phyloP scores from a whole-genome alignment of 2,797 vertebrate species.

The Typhlichthys eigenmanni region DNA sequence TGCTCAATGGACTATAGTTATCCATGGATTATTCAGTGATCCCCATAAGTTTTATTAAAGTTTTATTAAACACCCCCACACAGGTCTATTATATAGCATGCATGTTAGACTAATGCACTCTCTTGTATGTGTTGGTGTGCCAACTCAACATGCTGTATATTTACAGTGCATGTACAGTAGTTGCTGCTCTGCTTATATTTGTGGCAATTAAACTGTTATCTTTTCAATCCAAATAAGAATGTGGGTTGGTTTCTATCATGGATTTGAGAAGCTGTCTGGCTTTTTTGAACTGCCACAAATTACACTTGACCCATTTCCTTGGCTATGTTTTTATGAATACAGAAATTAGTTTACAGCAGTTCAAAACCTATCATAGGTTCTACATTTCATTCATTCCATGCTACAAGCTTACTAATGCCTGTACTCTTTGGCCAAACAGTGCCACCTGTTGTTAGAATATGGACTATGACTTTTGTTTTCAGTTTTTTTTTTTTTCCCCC shows the following conservation, averaged over 20 bases:
- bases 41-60: too few relatives aligned
- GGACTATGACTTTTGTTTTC: background rate
- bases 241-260: too few relatives aligned
- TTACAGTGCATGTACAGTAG: background rate
- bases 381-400: conserved; percentile 15
- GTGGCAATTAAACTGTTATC: too few relatives aligned
- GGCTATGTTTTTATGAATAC: background rate
- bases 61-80: background rate
- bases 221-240: too few relatives aligned
- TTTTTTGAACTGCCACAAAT: background rate
- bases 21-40: too few relatives aligned
- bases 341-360: too few relatives aligned
- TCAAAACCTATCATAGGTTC: background rate
- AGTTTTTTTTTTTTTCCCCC: background rate
- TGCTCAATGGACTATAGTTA: too few relatives aligned
- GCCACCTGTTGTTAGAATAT: conserved; percentile 52
- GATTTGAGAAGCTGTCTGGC: too few relatives aligned
- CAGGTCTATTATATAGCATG: background rate
- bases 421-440: conserved; percentile 23
- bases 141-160: background rate
- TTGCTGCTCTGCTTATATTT: background rate
- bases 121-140: background rate
- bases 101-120: conserved; percentile 6
- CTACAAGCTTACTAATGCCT: background rate
- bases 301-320: background rate